These are phyloP conservation scores for Choreutis nemorana DNA, from an alignment of 2,888 invertebrate genomes.

Conservation along the genomic window DNA sequence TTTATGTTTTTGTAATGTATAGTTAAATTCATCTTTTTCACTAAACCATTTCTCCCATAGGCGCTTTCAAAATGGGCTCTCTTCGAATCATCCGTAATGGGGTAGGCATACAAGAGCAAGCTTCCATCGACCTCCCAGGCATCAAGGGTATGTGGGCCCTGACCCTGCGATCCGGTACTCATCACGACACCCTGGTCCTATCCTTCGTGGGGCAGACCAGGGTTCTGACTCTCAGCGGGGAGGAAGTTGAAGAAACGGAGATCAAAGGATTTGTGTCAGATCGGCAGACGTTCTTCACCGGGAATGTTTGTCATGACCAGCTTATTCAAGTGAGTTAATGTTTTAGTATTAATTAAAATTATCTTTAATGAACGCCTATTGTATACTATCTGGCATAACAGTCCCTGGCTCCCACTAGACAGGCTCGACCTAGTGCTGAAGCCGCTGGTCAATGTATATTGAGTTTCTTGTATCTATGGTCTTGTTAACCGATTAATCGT, in stretches of 20 bases:
- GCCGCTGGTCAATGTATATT: no score
- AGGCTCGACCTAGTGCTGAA: no score
- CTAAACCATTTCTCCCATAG: no score
- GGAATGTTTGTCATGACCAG: slow-evolving; percentile 86
- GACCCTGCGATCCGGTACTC: slow-evolving; percentile 52
- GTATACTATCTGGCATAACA: background rate
- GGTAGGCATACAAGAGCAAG: slow-evolving; percentile 98
- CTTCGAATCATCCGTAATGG: slow-evolving; percentile 97
- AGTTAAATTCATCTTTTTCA: no score
- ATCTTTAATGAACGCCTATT: background rate
- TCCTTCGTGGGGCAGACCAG: slow-evolving; percentile 97
- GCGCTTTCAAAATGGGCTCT: slow-evolving; percentile 96
- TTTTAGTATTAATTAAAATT: background rate
- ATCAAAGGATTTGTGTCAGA: slow-evolving; percentile 90
- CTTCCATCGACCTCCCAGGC: slow-evolving; percentile 95
- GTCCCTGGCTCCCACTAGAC: no score
- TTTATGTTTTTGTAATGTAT: no score
- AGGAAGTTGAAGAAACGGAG: slow-evolving; percentile 98
- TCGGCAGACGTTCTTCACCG: slow-evolving; percentile 93
- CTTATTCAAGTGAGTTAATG: slow-evolving; percentile 64
- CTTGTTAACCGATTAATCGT: no score
- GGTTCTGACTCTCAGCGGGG: slow-evolving; percentile 88
- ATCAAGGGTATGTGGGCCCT: slow-evolving; percentile 99
- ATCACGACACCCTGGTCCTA: slow-evolving; percentile 91
- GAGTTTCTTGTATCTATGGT: no score